Evolutionary conservation across 2,888 invertebrate genomes (phyloP).

Genomic region (Apotomis capreana): DNA sequence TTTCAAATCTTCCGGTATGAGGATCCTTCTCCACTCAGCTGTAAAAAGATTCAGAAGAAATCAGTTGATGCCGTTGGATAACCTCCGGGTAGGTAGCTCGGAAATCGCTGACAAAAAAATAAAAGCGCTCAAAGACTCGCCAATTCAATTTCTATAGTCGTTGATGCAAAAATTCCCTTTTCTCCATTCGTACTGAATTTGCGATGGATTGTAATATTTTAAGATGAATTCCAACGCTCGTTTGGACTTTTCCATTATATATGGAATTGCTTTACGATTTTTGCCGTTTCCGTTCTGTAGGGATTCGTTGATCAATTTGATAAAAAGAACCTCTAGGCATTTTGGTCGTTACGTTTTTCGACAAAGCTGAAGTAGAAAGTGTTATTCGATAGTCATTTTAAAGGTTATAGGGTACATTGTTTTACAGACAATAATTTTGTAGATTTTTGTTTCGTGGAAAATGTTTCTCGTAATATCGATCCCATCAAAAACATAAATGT

Average conservation of each 20-base stretch:
- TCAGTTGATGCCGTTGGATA: constrained; percentile 13
- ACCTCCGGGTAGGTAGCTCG: constrained; percentile 27
- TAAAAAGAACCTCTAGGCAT: constrained; percentile 5
- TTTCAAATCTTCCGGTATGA: not conserved
- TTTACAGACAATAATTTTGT: no score
- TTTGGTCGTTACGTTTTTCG: not conserved
- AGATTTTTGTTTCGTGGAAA: no score
- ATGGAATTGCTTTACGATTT: constrained; percentile 33
- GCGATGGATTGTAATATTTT: constrained; percentile 40
- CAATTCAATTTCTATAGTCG: constrained; percentile 61
- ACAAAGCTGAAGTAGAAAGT: no score
- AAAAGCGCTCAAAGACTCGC: constrained; percentile 37
- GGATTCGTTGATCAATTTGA: constrained; percentile 26
- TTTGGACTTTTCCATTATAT: constrained; percentile 32
- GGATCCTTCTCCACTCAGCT: constrained; percentile 10
- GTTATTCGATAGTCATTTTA: no score
- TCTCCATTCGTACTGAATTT: constrained; percentile 36
- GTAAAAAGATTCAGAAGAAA: constrained; percentile 9
- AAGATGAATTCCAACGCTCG: constrained; percentile 38
- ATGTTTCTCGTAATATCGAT: no score
- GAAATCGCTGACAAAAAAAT: constrained; percentile 40
- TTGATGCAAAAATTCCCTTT: constrained; percentile 58
- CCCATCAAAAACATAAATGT: no score
- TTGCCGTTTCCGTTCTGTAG: constrained; percentile 17
- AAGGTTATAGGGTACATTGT: no score